Conservation (phyloP, 2,888 invertebrate species). For the Lasioglossum pauxillum region DNA sequence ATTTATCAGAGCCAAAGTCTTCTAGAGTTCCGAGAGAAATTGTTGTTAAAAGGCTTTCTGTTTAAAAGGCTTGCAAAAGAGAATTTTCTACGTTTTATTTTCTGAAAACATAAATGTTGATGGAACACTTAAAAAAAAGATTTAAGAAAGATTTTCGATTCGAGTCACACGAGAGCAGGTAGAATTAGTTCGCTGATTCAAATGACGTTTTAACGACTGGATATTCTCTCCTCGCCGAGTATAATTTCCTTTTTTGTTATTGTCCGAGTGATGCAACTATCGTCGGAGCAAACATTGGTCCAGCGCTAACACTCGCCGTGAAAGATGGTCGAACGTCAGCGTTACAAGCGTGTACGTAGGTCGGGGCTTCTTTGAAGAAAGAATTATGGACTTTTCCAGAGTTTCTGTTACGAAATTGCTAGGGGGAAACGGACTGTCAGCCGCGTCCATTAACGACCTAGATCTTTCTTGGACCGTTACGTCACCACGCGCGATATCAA, state of each 20-base stretch:
- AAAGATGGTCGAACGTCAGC: constrained; percentile 1
- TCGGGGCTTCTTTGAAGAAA: constrained; percentile 9
- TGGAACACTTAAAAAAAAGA: neutral
- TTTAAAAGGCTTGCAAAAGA: neutral
- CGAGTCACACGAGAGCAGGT: neutral
- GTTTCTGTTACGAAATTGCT: constrained; percentile 16
- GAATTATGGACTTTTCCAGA: neutral
- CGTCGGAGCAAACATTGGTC: neutral
- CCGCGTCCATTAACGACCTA: neutral
- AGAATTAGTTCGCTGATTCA: neutral
- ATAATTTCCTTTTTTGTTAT: constrained; percentile 1
- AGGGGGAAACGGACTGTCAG: neutral
- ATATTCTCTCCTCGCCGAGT: neutral
- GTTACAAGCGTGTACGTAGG: neutral
- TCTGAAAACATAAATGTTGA: neutral
- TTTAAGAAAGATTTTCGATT: neutral
- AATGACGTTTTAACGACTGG: neutral
- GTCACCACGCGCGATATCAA: neutral
- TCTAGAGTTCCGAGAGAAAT: neutral
- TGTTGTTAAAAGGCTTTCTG: neutral
- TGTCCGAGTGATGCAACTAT: constrained; percentile 11
- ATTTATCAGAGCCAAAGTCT: neutral
- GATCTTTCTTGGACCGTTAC: neutral
- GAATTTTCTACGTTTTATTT: neutral
- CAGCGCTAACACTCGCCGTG: constrained; percentile 20